phyloP scores from a whole-genome alignment of 2,797 vertebrate species.

The Phataginus tetradactyla region DNA sequence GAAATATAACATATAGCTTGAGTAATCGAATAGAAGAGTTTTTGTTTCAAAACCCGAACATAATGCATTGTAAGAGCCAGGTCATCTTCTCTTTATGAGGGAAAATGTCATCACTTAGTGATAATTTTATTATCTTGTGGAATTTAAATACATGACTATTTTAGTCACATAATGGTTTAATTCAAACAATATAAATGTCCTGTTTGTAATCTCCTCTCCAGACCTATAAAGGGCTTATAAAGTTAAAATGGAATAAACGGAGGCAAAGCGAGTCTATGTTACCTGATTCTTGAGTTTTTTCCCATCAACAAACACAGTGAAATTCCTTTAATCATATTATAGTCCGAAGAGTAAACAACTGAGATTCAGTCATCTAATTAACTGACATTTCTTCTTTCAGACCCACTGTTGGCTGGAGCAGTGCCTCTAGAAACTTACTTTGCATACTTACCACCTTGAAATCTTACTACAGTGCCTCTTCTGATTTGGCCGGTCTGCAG shows the following conservation, averaged over 20 bases:
- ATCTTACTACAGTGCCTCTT: not conserved
- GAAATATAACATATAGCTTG: conserved; percentile 38
- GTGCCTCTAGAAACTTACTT: not conserved
- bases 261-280: not conserved
- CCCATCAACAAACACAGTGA: not conserved
- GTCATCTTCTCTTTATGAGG: not conserved
- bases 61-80: not conserved
- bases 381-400: not conserved
- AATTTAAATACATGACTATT: conserved; percentile 49
- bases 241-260: conserved; percentile 16
- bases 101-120: conserved; percentile 35
- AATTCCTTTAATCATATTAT: not conserved
- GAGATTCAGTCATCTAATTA: not conserved
- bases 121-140: conserved; percentile 57
- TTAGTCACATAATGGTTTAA: not conserved
- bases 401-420: not conserved
- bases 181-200: conserved; percentile 20
- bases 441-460: not conserved
- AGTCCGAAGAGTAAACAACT: not conserved
- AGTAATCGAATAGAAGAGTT: not conserved
- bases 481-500: not conserved
- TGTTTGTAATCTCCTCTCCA: conserved; percentile 9
- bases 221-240: not conserved
- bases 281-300: not conserved
- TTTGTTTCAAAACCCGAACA: conserved; percentile 38